Evolutionary conservation across 2,113 vertebrate species (phyloP).

Genomic region (Pterocles burchelli): DNA sequence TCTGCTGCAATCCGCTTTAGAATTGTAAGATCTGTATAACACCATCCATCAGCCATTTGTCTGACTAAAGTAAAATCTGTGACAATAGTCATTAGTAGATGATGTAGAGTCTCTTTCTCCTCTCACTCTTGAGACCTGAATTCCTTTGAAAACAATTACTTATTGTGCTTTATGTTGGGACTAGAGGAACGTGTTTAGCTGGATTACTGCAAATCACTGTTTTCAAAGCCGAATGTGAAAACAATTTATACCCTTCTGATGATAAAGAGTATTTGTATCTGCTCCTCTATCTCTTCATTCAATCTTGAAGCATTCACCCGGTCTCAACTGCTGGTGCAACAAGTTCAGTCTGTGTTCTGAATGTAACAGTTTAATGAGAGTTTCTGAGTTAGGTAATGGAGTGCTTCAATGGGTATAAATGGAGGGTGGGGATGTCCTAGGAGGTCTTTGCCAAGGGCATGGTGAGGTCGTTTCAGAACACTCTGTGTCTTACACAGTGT

Average conservation of each 20-base stretch:
- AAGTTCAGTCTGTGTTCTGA: neutral
- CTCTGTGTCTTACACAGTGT: neutral
- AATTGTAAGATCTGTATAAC: neutral
- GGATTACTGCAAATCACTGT: neutral
- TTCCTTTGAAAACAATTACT: slow-evolving; percentile 4
- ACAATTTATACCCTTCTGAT: neutral
- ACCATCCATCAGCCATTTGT: neutral
- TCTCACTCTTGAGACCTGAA: neutral
- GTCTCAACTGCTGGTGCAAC: neutral
- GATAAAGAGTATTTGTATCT: neutral
- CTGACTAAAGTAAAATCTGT: slow-evolving; percentile 1
- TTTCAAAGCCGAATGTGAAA: neutral
- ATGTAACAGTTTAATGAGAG: neutral
- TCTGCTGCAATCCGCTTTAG: neutral
- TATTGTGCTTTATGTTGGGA: neutral
- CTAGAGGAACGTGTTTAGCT: neutral
- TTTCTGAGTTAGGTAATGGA: neutral
- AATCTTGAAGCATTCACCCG: neutral
- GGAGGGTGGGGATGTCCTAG: neutral
- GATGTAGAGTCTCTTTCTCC: neutral
- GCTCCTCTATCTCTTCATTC: neutral
- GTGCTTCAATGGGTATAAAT: neutral
- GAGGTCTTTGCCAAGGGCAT: neutral
- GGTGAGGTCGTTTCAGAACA: neutral
- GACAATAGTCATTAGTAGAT: slow-evolving; percentile 2